phyloP scores from a whole-genome alignment of 1,140 invertebrate genomes.

The Drosophila grimshawi region DNA sequence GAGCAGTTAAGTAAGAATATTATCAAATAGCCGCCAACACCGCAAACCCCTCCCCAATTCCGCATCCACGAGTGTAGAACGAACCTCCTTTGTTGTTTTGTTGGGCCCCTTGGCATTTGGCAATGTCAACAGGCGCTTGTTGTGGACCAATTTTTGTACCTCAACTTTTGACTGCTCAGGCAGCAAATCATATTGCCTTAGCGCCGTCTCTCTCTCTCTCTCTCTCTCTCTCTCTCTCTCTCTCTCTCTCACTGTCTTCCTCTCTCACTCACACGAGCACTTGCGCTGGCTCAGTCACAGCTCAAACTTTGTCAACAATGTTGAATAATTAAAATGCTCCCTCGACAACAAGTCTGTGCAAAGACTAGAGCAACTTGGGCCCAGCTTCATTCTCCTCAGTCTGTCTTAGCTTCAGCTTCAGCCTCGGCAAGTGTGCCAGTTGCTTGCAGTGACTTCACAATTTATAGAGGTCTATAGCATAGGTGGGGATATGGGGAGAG shows the following conservation, averaged over 20 bases:
- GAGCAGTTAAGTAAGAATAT: neutral
- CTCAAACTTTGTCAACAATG: constrained; percentile 83
- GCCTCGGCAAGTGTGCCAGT: constrained; percentile 8
- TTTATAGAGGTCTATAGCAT: constrained; percentile 29
- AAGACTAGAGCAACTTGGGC: constrained; percentile 42
- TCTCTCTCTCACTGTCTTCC: neutral
- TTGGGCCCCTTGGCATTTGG: constrained; percentile 16
- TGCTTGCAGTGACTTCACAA: constrained; percentile 53
- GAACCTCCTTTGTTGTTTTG: neutral
- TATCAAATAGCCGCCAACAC: neutral
- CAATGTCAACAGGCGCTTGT: constrained; percentile 43
- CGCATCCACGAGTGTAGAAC: neutral
- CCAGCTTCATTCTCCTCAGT: constrained; percentile 1
- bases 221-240: neutral
- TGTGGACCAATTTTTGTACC: constrained; percentile 44
- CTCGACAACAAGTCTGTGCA: constrained; percentile 68
- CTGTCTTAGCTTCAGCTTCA: constrained; percentile 13
- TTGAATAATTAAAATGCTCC: constrained; percentile 84
- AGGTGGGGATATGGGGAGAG: neutral
- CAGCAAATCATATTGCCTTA: constrained; percentile 77
- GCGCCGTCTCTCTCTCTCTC: constrained; percentile 5
- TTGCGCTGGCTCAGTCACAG: constrained; percentile 45
- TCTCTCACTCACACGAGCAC: neutral
- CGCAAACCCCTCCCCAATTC: neutral
- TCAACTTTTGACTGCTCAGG: constrained; percentile 76